Evolutionary conservation across 1,140 invertebrate species (phyloP).

Genomic region (Spodoptera litura): DNA sequence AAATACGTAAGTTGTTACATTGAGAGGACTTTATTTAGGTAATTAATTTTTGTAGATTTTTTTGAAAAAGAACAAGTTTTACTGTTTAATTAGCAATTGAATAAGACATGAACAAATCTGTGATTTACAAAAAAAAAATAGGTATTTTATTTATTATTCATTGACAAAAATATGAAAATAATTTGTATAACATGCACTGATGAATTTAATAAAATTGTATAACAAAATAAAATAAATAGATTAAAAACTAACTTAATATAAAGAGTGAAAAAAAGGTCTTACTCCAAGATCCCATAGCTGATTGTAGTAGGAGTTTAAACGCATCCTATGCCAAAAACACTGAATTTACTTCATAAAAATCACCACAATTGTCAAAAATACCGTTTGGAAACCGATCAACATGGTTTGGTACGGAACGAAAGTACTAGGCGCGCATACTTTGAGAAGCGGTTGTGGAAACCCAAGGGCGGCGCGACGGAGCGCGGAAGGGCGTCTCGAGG

Average conservation of each 20-base stretch:
- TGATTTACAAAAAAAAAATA: too few relatives aligned
- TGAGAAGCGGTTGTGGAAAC: constrained; percentile 32
- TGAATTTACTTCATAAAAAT: background rate
- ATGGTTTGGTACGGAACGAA: constrained; percentile 33
- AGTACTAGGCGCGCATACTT: constrained; percentile 53
- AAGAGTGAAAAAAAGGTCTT: constrained; percentile 32
- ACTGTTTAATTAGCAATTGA: too few relatives aligned
- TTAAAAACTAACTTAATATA: too few relatives aligned
- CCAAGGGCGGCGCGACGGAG: constrained; percentile 28
- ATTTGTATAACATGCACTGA: background rate
- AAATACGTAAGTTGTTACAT: too few relatives aligned
- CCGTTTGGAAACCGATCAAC: background rate
- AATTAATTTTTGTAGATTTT: too few relatives aligned
- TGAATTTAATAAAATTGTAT: too few relatives aligned
- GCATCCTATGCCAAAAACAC: constrained; percentile 41
- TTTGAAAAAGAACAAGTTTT: too few relatives aligned
- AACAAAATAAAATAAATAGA: too few relatives aligned
- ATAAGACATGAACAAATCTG: too few relatives aligned
- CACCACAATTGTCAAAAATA: constrained; percentile 19
- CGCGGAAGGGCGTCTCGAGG: constrained; percentile 54
- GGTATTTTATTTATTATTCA: too few relatives aligned
- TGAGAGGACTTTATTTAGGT: too few relatives aligned
- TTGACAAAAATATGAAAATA: background rate
- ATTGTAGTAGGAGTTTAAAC: constrained; percentile 53
- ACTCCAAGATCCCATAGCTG: constrained; percentile 59